Base-by-base conservation (phyloP, 2,797 vertebrate species). In the Novumbra hubbsi region DNA sequence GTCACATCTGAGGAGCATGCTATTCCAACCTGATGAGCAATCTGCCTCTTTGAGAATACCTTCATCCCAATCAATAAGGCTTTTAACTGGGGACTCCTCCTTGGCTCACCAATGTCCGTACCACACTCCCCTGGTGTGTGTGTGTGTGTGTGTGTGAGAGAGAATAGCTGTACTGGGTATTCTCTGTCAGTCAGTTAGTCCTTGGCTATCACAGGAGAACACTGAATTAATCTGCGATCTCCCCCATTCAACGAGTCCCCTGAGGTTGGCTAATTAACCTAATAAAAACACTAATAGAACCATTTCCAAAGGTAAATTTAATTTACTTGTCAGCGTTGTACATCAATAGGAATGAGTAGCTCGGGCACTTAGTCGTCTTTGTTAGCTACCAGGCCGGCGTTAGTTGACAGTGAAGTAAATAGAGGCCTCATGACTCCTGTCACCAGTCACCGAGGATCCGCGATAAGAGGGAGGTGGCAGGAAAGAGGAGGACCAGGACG, bases 231-330 rank as follows among this genome's bases (percentile, higher is more conserved):
- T 91, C 85, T 88, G 85, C 88, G 85, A 91, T 92, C 90, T 88
- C 64, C 21, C 83, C 88, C 92, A 94, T 96, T 93, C 94, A 92
- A 92, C 92, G 94, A 92, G 95, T 93, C 94, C 94, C 94, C 90
- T 92, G 94, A 94, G 91, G 91, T 92, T 85, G 87, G 90, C 93
- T 96, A 96, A 98, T 97, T 96, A 96, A 96, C 94, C 95, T 96
- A 96, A 96, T 96, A 96, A 97, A 96, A 96, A 95, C 94, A 95
- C 94, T 94, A 96, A 96, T 95, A 94, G 93, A 95, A 95, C 93
- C 93, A 95, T 95, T 96, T 96, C 79, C 86, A 94, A 93, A 95
- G 94, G 95, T 95, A 96, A 96, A 96, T 96, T 96, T 94, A 96
- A 97, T 96, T 96, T 95, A 96, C 95, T 96, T 96, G 95, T 96